Percentiles rank a stretch among this genome's conserved stretches.
These are phyloP conservation scores for Solea senegalensis DNA, from an alignment of 2,113 vertebrate genomes.

Conservation along the genomic window DNA sequence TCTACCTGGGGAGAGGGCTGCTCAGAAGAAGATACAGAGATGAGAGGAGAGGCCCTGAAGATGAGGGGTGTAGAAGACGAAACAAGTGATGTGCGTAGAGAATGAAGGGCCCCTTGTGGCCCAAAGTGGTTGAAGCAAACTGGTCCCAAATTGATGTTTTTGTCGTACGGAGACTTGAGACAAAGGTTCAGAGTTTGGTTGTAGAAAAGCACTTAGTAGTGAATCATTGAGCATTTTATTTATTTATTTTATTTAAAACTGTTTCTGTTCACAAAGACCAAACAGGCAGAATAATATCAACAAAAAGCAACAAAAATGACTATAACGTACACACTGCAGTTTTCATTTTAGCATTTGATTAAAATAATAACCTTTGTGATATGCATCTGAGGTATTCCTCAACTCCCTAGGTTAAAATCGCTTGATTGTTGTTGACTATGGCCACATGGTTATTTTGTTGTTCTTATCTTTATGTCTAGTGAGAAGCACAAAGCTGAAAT, in stretches of 20 bases:
- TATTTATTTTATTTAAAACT: neutral
- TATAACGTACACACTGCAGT: too few relatives aligned
- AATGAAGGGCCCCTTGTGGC: conserved; percentile 67
- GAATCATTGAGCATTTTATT: neutral
- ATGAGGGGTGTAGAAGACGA: conserved; percentile 55
- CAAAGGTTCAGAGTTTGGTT: conserved; percentile 33
- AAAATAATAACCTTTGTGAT: too few relatives aligned
- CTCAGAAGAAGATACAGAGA: conserved; percentile 71
- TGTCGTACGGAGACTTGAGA: neutral
- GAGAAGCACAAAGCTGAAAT: conserved; percentile 93
- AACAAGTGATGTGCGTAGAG: conserved; percentile 57
- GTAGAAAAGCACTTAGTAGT: neutral
- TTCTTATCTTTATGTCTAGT: conserved; percentile 76
- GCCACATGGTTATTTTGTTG: conserved; percentile 22
- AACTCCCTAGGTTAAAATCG: too few relatives aligned
- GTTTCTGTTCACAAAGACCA: too few relatives aligned
- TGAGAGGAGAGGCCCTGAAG: conserved; percentile 49
- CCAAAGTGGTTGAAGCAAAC: conserved; percentile 72
- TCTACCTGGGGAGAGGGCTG: conserved; percentile 82
- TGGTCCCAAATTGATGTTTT: conserved; percentile 64
- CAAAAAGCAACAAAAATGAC: too few relatives aligned
- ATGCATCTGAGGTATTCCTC: too few relatives aligned
- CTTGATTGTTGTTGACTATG: neutral
- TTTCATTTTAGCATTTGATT: too few relatives aligned
- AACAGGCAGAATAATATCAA: too few relatives aligned